Conservation (phyloP, 2,113 vertebrate species). For the Calyptommatus sinebrachiatus region DNA sequence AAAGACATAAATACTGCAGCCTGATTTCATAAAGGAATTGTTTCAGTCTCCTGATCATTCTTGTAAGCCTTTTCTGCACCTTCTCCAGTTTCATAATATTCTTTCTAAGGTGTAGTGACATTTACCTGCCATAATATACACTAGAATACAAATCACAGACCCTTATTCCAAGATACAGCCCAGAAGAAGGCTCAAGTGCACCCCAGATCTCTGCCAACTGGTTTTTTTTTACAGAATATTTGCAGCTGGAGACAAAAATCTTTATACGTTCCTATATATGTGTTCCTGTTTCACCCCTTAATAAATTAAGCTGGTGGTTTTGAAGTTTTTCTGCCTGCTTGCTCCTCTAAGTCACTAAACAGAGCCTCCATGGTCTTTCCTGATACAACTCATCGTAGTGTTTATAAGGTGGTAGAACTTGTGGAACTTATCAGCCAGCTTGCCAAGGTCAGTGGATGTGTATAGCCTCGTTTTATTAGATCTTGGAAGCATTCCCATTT, state of each 20-base stretch:
- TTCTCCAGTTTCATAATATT: no score
- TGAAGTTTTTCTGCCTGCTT: conserved; percentile 78
- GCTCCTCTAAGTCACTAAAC: conserved; percentile 74
- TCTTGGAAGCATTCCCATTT: conserved; percentile 73
- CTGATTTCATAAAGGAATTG: no score
- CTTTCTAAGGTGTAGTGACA: no score
- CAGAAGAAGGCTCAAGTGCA: no score
- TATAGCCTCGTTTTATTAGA: conserved; percentile 77
- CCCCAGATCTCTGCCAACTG: conserved; percentile 12
- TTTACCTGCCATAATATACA: no score
- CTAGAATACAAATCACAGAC: no score
- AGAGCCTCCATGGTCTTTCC: conserved; percentile 74
- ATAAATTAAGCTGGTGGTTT: conserved; percentile 80
- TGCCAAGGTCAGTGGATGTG: conserved; percentile 75
- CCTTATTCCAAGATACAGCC: no score
- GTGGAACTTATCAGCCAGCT: conserved; percentile 73
- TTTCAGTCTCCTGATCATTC: no score
- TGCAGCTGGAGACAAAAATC: conserved; percentile 62
- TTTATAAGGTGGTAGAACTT: conserved; percentile 81
- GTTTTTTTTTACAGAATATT: conserved; percentile 54
- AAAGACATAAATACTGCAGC: no score
- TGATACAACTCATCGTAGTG: conserved; percentile 76
- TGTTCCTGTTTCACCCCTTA: conserved; percentile 66
- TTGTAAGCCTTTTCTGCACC: no score
- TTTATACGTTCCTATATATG: conserved; percentile 54